Evolutionary conservation across 2,797 vertebrate species (phyloP).

Genomic region (Emydoidea blandingii): DNA sequence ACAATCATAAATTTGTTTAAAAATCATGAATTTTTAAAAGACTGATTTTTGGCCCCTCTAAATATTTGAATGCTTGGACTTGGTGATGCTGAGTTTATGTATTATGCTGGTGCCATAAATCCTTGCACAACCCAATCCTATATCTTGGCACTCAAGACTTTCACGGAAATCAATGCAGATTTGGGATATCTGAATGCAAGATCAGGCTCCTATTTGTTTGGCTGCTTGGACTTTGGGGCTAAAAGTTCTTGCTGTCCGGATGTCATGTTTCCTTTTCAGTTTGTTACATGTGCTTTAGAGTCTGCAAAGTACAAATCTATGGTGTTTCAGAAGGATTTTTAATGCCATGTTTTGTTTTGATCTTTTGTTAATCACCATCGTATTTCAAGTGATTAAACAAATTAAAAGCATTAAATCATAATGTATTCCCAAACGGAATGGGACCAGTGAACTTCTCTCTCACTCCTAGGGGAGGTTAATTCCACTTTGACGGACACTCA

Average conservation of each 20-base stretch:
- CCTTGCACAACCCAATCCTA: neutral
- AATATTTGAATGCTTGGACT: neutral
- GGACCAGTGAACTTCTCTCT: neutral
- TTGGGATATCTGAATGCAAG: neutral
- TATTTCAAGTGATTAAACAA: neutral
- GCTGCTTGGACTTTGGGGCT: neutral
- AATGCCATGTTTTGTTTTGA: neutral
- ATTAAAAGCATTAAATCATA: neutral
- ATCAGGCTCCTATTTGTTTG: neutral
- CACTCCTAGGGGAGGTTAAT: neutral
- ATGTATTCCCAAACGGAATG: neutral
- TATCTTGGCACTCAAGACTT: neutral
- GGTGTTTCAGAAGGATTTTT: neutral
- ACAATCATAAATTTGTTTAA: neutral
- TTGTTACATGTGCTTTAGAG: neutral
- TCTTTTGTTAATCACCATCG: neutral
- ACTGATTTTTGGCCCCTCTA: neutral
- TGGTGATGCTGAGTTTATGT: fast-evolving
- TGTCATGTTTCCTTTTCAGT: neutral
- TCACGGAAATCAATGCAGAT: neutral
- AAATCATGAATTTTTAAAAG: neutral
- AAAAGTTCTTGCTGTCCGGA: neutral
- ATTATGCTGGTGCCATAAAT: too few relatives aligned
- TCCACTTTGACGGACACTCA: neutral
- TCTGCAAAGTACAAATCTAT: neutral